Evolutionary conservation across 2,797 vertebrate species (phyloP), one percentile per base, ranked within the genome.

Genomic region (Hippocampus kuda): DNA sequence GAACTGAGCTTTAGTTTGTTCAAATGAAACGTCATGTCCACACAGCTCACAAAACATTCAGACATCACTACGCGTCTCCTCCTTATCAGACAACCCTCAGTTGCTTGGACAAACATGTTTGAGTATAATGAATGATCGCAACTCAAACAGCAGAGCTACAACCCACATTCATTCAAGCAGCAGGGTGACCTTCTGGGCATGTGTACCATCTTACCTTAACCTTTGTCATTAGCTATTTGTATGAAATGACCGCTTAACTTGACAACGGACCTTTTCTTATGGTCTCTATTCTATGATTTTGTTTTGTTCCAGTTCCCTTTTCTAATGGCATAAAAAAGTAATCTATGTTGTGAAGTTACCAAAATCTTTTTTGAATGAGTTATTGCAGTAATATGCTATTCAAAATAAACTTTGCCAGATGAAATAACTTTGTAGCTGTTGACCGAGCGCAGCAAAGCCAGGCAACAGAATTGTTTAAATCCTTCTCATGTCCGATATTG

Each of bases 31-130:
- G 7, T 38, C 6, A 12, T 41, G 26, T 44, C 54, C 22, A 6
- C 67, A 62, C 49, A 53, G 57, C 60, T 70, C 30, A 75, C 71
- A 74, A 77, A 74, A 66, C 70, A 71, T 64, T 66, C 59, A 56
- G 48, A 73, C 69, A 61, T 69, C 60, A 53, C 48, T 70, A 72
- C 70, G 68, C 41, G 49, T 78, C 71, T 78, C 61, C 49, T 70
- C 44, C 83, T 83, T 83, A 85, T 86, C 87, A 70, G 72, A 30
- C 66, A 60, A 64, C 42, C 59, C 79, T 63, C 26, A 24, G 69
- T 64, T 44, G 56, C 63, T 70, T 84, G 53, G 64, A n/a, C 79
- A 88, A 83, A 86, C 79, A 85, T 83, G 77, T 78, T 77, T 44
- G 48, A 53, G 22, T 9, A 20, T 9, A 5, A 13, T 57, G 49